phyloP scores from a whole-genome alignment of 2,888 invertebrate genomes.

The Stenoptilia bipunctidactyla region DNA sequence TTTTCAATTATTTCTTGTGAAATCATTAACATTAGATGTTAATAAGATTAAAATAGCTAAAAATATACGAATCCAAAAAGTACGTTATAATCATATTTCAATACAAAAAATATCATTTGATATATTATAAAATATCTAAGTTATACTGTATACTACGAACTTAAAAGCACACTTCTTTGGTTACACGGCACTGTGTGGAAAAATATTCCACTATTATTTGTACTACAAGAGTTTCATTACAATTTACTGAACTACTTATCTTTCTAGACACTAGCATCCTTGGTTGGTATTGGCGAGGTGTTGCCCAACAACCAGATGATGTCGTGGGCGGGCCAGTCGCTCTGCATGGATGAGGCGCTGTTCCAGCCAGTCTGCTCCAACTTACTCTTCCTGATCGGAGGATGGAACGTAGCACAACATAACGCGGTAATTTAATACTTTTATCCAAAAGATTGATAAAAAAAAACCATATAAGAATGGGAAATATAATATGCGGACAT shows the following conservation, averaged over 20 bases:
- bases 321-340: constrained; percentile 49
- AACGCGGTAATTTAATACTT: constrained; percentile 50
- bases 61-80: not conserved
- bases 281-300: constrained; percentile 74
- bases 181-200: too few relatives aligned
- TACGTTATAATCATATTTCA: not conserved
- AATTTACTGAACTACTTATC: constrained; percentile 11
- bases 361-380: constrained; percentile 75
- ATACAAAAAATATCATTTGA: not conserved
- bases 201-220: too few relatives aligned
- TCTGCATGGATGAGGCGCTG: constrained; percentile 68
- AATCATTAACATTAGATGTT: too few relatives aligned
- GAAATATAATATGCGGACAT: too few relatives aligned
- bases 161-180: too few relatives aligned
- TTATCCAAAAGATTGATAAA: too few relatives aligned
- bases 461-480: too few relatives aligned
- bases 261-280: constrained; percentile 41
- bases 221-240: too few relatives aligned
- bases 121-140: too few relatives aligned
- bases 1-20: too few relatives aligned
- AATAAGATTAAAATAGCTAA: too few relatives aligned
- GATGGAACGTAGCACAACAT: constrained; percentile 69
- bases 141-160: too few relatives aligned
- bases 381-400: constrained; percentile 75
- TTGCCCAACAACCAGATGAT: constrained; percentile 69